A percentile compares a stretch with the other conserved stretches of the same genome.
Evolutionary conservation across 2,113 vertebrate species (phyloP).

Genomic region (Ammodramus savannarum): DNA sequence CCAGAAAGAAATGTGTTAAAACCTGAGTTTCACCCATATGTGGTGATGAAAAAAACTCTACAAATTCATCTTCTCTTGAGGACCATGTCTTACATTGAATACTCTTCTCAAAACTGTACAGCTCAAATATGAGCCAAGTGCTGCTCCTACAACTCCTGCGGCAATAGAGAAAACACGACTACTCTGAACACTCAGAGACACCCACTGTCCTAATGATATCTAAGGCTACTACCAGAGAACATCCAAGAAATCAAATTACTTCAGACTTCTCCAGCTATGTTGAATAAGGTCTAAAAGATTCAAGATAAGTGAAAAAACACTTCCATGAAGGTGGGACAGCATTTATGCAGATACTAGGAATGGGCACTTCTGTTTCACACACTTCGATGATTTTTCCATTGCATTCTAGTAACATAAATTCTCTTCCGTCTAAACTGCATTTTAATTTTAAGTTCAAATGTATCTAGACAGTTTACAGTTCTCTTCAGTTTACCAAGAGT

Average conservation of each 20-base stretch:
- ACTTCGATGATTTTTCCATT: not conserved
- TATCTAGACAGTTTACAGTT: not conserved
- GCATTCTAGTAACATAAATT: not conserved
- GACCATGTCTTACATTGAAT: not conserved
- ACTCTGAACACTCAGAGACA: not conserved
- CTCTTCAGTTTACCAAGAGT: not conserved
- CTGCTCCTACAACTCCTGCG: not conserved
- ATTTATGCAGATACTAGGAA: not conserved
- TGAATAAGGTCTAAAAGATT: not conserved
- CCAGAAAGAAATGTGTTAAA: not conserved
- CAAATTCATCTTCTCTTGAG: not conserved
- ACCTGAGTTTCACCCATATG: not conserved
- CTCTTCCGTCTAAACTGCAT: not conserved
- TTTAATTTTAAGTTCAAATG: slow-evolving; percentile 4
- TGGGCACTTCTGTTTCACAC: not conserved
- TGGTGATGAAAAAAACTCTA: not conserved
- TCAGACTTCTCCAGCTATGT: not conserved
- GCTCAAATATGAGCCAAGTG: not conserved
- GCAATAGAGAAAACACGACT: not conserved
- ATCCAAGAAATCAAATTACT: not conserved
- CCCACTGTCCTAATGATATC: not conserved
- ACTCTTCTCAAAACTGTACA: not conserved
- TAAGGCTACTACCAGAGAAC: not conserved
- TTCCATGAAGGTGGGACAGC: not conserved
- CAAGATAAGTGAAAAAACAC: not conserved